Percentiles rank a stretch among this genome's conserved stretches.
Conservation (phyloP, 2,113 vertebrate genomes). For the Lophochroa leadbeateri region DNA sequence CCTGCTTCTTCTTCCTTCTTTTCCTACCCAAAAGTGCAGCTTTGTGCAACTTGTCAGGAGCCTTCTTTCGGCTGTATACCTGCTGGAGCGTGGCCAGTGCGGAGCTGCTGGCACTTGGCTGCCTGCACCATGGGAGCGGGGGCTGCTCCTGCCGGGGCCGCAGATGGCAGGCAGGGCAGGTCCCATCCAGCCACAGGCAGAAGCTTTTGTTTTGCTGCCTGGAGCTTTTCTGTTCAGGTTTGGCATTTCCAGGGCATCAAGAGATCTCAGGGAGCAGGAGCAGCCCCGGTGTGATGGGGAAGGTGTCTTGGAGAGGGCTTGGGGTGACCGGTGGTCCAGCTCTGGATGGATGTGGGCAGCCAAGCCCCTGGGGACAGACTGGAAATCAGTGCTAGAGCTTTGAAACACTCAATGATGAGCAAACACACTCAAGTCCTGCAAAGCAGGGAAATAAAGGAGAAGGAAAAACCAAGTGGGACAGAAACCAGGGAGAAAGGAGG, state of each 20-base stretch:
- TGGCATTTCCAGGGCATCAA: neutral
- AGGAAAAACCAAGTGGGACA: neutral
- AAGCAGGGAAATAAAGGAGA: neutral
- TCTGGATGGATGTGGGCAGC: neutral
- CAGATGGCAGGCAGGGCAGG: constrained; percentile 65
- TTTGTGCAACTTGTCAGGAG: too few relatives aligned
- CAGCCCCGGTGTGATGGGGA: neutral
- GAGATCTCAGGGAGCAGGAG: neutral
- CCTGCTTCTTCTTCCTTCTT: too few relatives aligned
- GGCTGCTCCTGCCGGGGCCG: neutral
- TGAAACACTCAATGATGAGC: neutral
- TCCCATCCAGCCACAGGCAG: accelerated
- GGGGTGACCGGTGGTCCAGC: too few relatives aligned
- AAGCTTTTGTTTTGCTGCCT: constrained; percentile 26
- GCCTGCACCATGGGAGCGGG: neutral
- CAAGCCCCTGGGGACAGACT: accelerated
- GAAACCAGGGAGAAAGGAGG: neutral
- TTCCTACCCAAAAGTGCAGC: too few relatives aligned
- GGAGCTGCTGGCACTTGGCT: neutral
- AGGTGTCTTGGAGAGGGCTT: accelerated
- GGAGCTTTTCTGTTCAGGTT: constrained; percentile 19
- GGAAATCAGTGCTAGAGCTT: neutral
- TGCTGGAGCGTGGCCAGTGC: neutral
- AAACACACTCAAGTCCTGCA: accelerated
- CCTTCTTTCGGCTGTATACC: too few relatives aligned